Percentiles rank a stretch among this genome's conserved stretches.
These are phyloP conservation scores for Caloenas nicobarica DNA, from an alignment of 2,113 vertebrate genomes.

Conservation along the genomic window DNA sequence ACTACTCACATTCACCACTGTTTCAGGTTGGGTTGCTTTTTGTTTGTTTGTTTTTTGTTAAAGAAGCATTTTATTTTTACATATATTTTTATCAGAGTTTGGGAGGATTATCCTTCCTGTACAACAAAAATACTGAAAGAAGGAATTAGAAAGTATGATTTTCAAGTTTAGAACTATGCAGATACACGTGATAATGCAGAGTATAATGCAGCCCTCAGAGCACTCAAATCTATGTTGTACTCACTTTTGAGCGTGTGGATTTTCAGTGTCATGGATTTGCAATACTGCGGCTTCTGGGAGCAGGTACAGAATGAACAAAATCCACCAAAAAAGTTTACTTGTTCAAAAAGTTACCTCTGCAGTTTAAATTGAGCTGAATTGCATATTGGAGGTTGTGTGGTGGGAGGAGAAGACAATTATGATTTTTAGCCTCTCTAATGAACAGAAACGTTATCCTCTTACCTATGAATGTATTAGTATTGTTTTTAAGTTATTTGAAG, in stretches of 20 bases:
- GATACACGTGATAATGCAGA: background rate
- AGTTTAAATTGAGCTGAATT: background rate
- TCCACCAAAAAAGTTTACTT: background rate
- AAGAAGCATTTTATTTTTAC: background rate
- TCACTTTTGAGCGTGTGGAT: background rate
- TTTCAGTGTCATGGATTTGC: background rate
- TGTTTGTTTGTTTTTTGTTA: background rate
- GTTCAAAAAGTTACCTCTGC: background rate
- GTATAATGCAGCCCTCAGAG: too few relatives aligned
- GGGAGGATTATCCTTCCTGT: background rate
- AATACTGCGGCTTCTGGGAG: background rate
- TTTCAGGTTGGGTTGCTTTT: background rate
- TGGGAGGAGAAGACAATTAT: background rate
- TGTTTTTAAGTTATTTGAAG: background rate
- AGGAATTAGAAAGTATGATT: background rate
- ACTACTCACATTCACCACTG: background rate
- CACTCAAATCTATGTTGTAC: accelerated
- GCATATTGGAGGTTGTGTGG: background rate
- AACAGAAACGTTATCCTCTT: background rate
- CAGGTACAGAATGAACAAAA: background rate
- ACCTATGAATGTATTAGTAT: background rate
- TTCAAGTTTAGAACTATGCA: background rate
- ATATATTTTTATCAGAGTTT: background rate
- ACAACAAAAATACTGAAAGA: background rate
- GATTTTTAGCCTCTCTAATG: background rate